Conservation (phyloP, 1,140 invertebrate genomes). For the Philotrypesis tridentata region DNA sequence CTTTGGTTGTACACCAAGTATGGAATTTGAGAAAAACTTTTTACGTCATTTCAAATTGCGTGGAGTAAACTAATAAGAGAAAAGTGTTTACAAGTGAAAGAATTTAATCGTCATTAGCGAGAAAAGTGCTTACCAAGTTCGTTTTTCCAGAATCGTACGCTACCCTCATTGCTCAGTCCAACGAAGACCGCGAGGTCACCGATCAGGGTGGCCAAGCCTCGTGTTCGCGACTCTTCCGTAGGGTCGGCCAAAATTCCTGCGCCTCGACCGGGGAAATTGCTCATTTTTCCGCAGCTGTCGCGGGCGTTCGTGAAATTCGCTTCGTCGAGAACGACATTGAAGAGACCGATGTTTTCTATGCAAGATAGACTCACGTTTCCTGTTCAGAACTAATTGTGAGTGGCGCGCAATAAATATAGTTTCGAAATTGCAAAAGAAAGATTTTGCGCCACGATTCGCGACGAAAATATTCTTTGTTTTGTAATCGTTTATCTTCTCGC, state of each 20-base stretch:
- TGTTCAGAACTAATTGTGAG: slow-evolving; percentile 55
- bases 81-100: too few relatives aligned
- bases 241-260: slow-evolving; percentile 75
- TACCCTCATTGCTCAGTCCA: slow-evolving; percentile 72
- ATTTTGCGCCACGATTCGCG: too few relatives aligned
- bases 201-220: slow-evolving; percentile 72
- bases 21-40: too few relatives aligned
- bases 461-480: too few relatives aligned
- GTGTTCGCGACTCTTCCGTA: slow-evolving; percentile 75
- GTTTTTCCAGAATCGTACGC: slow-evolving; percentile 68
- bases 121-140: slow-evolving; percentile 61
- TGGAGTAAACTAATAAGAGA: too few relatives aligned
- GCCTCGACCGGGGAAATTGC: slow-evolving; percentile 43
- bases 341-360: slow-evolving; percentile 77
- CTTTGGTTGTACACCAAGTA: too few relatives aligned
- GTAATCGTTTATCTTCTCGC: too few relatives aligned
- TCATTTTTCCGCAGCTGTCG: slow-evolving; percentile 72
- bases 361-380: slow-evolving; percentile 74
- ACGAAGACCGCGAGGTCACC: slow-evolving; percentile 71
- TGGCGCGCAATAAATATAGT: not conserved
- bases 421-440: not conserved
- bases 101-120: not conserved
- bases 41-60: too few relatives aligned
- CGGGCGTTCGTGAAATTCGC: slow-evolving; percentile 76
- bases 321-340: slow-evolving; percentile 70